Evolutionary conservation across 2,113 vertebrate species (phyloP).

Genomic region (Illadopsis cleaveri): DNA sequence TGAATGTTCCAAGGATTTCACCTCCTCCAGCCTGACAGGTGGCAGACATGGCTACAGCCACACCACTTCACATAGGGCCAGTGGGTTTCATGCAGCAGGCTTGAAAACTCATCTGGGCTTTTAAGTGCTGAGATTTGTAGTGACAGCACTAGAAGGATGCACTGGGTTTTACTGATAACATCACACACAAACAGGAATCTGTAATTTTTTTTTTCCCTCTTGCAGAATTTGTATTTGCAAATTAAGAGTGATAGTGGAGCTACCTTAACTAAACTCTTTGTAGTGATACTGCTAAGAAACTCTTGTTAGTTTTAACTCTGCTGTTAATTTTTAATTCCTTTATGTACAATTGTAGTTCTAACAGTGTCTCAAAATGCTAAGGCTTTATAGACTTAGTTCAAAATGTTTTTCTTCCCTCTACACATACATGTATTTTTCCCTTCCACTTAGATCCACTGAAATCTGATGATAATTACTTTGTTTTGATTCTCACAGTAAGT

Average conservation of each 20-base stretch:
- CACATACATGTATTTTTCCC: neutral
- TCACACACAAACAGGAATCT: neutral
- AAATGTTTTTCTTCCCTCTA: neutral
- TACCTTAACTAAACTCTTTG: neutral
- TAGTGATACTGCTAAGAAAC: neutral
- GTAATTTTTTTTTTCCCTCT: neutral
- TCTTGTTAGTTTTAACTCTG: neutral
- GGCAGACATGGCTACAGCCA: neutral
- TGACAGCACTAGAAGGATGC: neutral
- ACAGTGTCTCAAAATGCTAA: neutral
- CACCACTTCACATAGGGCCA: neutral
- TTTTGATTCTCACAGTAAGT: slow-evolving; percentile 29
- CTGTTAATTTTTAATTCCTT: neutral
- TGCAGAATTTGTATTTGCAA: neutral
- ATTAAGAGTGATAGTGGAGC: neutral
- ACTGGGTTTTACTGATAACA: neutral
- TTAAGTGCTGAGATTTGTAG: neutral
- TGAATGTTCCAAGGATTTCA: neutral
- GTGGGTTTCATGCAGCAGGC: neutral
- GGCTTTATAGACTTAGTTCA: neutral
- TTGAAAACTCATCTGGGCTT: neutral
- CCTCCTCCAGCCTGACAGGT: neutral
- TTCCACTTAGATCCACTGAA: neutral
- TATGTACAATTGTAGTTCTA: neutral
- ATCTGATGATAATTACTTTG: neutral